Evolutionary conservation across 2,113 vertebrate genomes (phyloP).

Genomic region (Pithys albifrons): DNA sequence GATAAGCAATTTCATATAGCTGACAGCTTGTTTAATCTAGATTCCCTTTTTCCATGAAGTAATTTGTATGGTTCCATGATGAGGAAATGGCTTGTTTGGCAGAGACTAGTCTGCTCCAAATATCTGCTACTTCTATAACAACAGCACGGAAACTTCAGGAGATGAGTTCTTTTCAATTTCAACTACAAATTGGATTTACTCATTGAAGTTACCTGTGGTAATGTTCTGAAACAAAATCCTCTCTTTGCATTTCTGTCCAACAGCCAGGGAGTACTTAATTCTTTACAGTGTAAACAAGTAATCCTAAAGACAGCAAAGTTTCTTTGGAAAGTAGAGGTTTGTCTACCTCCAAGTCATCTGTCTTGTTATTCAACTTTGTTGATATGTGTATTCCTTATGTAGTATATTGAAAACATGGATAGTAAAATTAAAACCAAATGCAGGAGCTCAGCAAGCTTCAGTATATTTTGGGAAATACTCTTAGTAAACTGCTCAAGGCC

Average conservation of each 20-base stretch:
- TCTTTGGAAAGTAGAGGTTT: background rate
- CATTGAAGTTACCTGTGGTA: background rate
- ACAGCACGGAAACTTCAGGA: background rate
- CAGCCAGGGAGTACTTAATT: background rate
- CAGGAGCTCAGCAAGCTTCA: background rate
- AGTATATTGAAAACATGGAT: background rate
- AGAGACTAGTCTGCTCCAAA: background rate
- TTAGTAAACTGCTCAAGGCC: background rate
- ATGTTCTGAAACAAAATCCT: background rate
- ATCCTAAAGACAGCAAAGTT: background rate
- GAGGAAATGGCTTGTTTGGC: background rate
- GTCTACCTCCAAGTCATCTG: background rate
- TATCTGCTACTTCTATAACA: background rate
- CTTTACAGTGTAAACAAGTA: background rate
- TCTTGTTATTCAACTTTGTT: background rate
- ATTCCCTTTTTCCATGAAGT: background rate
- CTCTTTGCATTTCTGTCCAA: background rate
- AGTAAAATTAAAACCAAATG: background rate
- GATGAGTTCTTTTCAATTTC: slow-evolving; percentile 25
- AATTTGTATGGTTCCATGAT: background rate
- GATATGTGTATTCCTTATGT: background rate
- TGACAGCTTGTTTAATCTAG: slow-evolving; percentile 6
- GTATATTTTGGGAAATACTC: background rate
- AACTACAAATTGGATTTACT: slow-evolving; percentile 14
- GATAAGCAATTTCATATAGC: background rate